Percentiles rank a stretch among this genome's conserved stretches.
phyloP scores from a whole-genome alignment of 2,888 invertebrate species.

The Ceramica pisi region DNA sequence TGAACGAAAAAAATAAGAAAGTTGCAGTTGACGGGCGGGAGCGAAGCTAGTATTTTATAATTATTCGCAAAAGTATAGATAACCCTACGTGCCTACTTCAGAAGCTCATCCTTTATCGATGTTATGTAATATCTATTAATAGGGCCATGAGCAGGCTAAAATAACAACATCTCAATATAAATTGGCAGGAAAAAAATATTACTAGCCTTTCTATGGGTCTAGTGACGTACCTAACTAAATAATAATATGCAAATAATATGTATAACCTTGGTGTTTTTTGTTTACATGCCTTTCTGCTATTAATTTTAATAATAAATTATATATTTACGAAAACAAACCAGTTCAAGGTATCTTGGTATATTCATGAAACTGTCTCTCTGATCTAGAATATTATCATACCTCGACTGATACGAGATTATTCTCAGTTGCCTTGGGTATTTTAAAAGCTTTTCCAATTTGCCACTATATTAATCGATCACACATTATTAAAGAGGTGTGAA shows the following conservation, averaged over 20 bases:
- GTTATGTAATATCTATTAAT: conserved; percentile 4
- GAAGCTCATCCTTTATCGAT: background rate
- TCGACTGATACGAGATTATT: background rate
- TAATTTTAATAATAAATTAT: background rate
- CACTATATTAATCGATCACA: background rate
- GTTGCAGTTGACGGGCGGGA: too few relatives aligned
- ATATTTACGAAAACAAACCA: conserved; percentile 1
- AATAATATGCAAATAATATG: conserved; percentile 13
- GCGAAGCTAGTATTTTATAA: too few relatives aligned
- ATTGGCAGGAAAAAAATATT: conserved; percentile 10
- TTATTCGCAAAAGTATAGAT: background rate
- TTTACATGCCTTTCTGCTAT: conserved; percentile 19
- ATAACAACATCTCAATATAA: conserved; percentile 40
- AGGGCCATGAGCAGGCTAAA: background rate
- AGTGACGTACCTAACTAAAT: conserved; percentile 32
- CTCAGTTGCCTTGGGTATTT: background rate
- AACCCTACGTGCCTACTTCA: background rate
- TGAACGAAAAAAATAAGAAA: too few relatives aligned
- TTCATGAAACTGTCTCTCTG: background rate
- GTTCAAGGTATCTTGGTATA: background rate
- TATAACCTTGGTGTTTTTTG: conserved; percentile 33
- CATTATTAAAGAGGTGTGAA: too few relatives aligned
- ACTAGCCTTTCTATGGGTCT: conserved; percentile 15
- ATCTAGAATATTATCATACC: too few relatives aligned
- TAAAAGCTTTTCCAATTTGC: too few relatives aligned